A percentile compares a stretch with the other conserved stretches of the same genome.
phyloP scores from a whole-genome alignment of 2,113 vertebrate genomes.

The Vimba vimba region DNA sequence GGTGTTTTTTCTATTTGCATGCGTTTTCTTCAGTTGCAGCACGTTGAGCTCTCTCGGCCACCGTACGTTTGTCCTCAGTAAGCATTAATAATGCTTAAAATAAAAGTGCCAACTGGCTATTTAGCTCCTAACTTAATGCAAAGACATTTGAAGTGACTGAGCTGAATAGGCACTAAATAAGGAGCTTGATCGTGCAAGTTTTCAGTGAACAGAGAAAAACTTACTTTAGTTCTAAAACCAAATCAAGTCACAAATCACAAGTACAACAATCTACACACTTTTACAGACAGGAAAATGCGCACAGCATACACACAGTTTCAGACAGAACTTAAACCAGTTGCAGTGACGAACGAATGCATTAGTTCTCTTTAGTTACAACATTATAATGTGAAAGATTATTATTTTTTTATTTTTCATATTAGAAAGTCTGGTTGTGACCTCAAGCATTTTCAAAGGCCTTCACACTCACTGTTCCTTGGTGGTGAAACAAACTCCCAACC shows the following conservation, averaged over 20 bases:
- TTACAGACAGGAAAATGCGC: neutral
- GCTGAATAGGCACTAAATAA: neutral
- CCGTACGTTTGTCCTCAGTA: constrained; percentile 57
- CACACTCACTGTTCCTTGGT: neutral
- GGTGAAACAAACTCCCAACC: neutral
- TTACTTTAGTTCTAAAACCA: neutral
- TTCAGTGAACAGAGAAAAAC: neutral
- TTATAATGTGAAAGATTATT: no score
- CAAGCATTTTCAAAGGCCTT: neutral
- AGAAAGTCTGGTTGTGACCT: neutral
- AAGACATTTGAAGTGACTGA: constrained; percentile 28
- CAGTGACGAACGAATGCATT: neutral
- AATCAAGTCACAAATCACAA: neutral
- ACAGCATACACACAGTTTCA: neutral
- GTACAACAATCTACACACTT: neutral
- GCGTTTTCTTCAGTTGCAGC: no score
- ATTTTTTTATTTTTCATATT: no score
- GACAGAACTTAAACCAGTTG: neutral
- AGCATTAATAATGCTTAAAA: no score
- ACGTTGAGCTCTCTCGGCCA: no score
- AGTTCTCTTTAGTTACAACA: neutral
- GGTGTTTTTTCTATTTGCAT: no score
- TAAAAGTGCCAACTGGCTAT: constrained; percentile 47
- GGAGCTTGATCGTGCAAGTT: neutral
- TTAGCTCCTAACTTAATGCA: constrained; percentile 60